Base-by-base conservation (phyloP, 2,797 vertebrate genomes). In the Pygocentrus nattereri region DNA sequence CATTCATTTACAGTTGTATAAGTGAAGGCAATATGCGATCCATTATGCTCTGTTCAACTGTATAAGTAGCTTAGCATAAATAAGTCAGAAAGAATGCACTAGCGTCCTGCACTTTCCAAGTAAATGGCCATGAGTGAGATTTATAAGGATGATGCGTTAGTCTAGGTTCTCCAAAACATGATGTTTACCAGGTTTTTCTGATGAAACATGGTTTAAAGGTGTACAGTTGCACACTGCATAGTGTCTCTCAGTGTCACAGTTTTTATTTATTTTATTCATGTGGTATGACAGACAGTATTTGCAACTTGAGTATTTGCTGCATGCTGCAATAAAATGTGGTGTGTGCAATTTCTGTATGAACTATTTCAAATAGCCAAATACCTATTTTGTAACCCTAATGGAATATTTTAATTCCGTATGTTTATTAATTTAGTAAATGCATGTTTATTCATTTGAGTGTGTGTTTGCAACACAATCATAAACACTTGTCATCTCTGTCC, bases 301-400 rank as follows among this genome's bases (percentile, higher is more conserved):
- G 69, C 58, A 64, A 50, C 3, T 19, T 47, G 30, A 41, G 19
- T 79, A 78, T 72, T 78, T 82, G 87, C 89, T 92, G 93, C 92
- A 94, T 94, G 93, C 84, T 84, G 86, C 89, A 89, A 88, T 90
- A 89, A 88, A 89, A 80, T 78, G 72, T 88, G 83, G 49, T 62
- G 49, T 90, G 80, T 84, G 86, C 85, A 87, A 90, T 88, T 80
- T 89, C 88, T 85, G 85, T 88, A 83, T 88, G 82, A 62, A 85
- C 83, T 74, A 84, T 81, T 82, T 85, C 76, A 84, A 81, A 73
- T 83, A 89, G 84, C 38, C 80, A 90, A 89, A 86, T 82, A 49
- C 25, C 23, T 44, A 54, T 88, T 91, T 90, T 87, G 71, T 82
- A 79, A 85, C 21, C 52, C 34, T 67, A 82, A 79, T 83, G 30